Evolutionary conservation across 2,888 invertebrate genomes (phyloP), one percentile per base, ranked within the genome.

Genomic region (Eupithecia subumbrata): DNA sequence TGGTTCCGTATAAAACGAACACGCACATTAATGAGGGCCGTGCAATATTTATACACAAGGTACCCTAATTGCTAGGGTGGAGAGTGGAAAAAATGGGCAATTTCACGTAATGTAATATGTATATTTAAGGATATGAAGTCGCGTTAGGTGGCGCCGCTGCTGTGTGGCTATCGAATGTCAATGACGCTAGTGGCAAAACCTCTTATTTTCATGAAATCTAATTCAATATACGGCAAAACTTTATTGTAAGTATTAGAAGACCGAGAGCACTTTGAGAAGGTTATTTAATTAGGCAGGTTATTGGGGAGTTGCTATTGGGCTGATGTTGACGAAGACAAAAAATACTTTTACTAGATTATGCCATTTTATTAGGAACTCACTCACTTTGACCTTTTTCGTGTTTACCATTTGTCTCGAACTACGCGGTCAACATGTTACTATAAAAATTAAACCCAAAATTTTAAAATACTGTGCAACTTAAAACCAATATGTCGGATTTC

Each of bases 61-160:
- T 88, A 91, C 93, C 95, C 94, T 95, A 95, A 95, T 95, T 95
- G 95, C 92, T 92, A 90, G 95, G 95, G 95, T 93, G 94, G 95
- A 94, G 94, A 95, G 95, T 94, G 95, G 92, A 94, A 95, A 95
- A 95, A 95, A 95, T 94, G 94, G 95, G 93, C 95, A 95, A 95
- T 95, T 95, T 93, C 92, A 93, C 94, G 94, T 94, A 94, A 95
- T 95, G 93, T 94, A 94, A 95, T 95, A 94, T 94, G 94, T 94
- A 95, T 94, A 94, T 94, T 94, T 94, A 68, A 22, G 25, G 16
- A 43, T 40, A 43, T 43, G 22, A 22, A 40, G 25, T 68, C 68
- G 43, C 16, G 40, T 68, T 22, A 5, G 43, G 43, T 68, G 68
- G 68, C 68, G 68, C 68, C 68, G 25, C 68, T 25, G 14, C 68